phyloP scores from a whole-genome alignment of 2,888 invertebrate genomes.

The Lottia scabra region DNA sequence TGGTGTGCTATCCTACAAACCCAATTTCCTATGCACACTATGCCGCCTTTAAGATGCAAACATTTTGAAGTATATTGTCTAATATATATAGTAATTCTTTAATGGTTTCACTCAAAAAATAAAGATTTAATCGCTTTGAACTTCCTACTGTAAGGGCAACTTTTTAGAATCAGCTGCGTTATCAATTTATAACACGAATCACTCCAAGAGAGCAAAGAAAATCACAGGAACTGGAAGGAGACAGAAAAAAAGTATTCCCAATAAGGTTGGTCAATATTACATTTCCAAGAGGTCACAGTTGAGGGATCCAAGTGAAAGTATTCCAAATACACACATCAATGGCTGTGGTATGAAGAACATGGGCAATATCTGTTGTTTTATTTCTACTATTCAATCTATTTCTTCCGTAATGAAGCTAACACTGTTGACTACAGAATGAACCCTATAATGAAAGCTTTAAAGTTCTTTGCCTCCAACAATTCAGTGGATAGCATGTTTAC shows the following conservation, averaged over 20 bases:
- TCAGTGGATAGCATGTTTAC: not conserved
- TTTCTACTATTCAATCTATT: not conserved
- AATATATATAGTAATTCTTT: too few species aligned
- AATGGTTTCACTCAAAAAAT: too few species aligned
- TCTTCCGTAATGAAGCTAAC: not conserved
- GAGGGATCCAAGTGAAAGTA: too few species aligned
- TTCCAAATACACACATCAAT: not conserved
- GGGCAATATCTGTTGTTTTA: not conserved
- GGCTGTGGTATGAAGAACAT: not conserved
- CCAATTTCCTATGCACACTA: too few species aligned
- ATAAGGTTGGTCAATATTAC: not conserved
- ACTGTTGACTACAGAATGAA: too few species aligned
- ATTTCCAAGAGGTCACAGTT: not conserved
- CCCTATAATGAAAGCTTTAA: too few species aligned
- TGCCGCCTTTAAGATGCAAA: too few species aligned
- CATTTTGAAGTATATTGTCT: too few species aligned
- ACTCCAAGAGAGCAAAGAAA: not conserved
- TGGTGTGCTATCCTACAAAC: too few species aligned
- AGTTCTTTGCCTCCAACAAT: too few species aligned
- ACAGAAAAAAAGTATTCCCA: not conserved
- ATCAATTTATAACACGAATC: not conserved
- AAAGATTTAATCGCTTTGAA: too few species aligned
- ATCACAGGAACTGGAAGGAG: not conserved
- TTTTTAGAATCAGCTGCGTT: not conserved
- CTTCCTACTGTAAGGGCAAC: too few species aligned